A percentile compares a stretch with the other conserved stretches of the same genome.
These are phyloP conservation scores for Hydroisotoma schaefferi DNA, from an alignment of 2,888 invertebrate species.

Conservation along the genomic window DNA sequence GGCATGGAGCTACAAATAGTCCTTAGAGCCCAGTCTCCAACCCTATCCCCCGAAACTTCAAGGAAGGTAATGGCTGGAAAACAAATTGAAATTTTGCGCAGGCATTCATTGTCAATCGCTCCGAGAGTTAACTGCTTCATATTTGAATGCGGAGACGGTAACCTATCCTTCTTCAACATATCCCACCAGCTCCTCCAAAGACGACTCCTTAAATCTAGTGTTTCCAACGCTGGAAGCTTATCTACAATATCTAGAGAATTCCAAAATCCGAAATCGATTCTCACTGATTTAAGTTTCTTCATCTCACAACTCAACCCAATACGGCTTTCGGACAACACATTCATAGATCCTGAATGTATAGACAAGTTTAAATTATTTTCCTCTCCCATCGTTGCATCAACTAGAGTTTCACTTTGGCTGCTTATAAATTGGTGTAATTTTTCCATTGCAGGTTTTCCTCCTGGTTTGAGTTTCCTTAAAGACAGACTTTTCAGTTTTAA, in stretches of 20 bases:
- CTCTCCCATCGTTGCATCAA: background rate
- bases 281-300: constrained; percentile 5
- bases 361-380: no score
- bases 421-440: constrained; percentile 8
- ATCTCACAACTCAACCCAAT: background rate
- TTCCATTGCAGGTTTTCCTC: constrained; percentile 12
- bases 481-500: constrained; percentile 7
- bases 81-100: constrained; percentile 16
- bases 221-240: constrained; percentile 18
- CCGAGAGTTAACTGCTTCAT: constrained; percentile 10
- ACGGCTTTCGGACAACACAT: constrained; percentile 11
- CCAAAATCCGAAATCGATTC: constrained; percentile 18
- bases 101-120: constrained; percentile 15
- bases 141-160: background rate
- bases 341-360: constrained; percentile 7
- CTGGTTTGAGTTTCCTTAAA: constrained; percentile 7
- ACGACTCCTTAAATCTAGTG: constrained; percentile 19
- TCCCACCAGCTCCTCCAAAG: constrained; percentile 14
- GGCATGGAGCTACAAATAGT: background rate
- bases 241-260: constrained; percentile 17
- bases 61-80: constrained; percentile 23
- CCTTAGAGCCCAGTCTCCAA: constrained; percentile 12
- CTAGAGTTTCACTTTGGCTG: background rate
- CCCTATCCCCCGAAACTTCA: constrained; percentile 14
- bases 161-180: constrained; percentile 5